These are phyloP conservation scores for Bergia puertoricense DNA, from an alignment of 92 coral and sea anemone species.

Conservation along the genomic window DNA sequence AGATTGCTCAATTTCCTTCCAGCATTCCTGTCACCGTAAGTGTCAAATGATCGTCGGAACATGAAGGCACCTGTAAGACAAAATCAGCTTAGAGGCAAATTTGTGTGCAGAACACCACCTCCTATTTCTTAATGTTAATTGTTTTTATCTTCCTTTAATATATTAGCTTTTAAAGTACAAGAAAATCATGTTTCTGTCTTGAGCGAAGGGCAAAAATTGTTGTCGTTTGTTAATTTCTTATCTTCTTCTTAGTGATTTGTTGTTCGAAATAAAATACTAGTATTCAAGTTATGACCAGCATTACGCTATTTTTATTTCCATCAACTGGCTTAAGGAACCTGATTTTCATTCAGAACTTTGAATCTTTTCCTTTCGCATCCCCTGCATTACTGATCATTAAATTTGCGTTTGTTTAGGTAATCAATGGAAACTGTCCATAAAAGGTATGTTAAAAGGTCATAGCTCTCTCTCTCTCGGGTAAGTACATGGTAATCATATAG, in stretches of 20 bases:
- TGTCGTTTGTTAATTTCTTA: no score
- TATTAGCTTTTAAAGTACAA: not conserved
- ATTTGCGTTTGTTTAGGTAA: not conserved
- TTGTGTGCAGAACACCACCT: not conserved
- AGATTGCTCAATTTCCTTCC: not conserved
- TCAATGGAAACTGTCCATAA: no score
- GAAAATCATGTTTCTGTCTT: no score
- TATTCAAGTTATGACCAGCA: not conserved
- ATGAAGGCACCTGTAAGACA: conserved; percentile 2
- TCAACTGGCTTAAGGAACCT: not conserved
- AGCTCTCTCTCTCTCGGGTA: not conserved
- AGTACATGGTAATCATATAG: no score
- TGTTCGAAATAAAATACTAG: no score
- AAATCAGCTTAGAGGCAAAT: not conserved
- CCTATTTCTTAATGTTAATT: not conserved
- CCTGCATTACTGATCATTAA: not conserved
- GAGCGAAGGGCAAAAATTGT: no score
- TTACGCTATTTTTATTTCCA: no score
- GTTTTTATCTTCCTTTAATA: not conserved
- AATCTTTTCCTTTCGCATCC: not conserved
- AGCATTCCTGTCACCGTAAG: not conserved
- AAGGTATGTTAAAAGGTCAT: no score
- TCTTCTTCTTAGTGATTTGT: no score
- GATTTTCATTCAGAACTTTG: no score
- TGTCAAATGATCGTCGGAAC: not conserved